Evolutionary conservation across 2,113 vertebrate genomes (phyloP), one percentile per base, ranked within the genome.

Genomic region (Scytalopus superciliaris): DNA sequence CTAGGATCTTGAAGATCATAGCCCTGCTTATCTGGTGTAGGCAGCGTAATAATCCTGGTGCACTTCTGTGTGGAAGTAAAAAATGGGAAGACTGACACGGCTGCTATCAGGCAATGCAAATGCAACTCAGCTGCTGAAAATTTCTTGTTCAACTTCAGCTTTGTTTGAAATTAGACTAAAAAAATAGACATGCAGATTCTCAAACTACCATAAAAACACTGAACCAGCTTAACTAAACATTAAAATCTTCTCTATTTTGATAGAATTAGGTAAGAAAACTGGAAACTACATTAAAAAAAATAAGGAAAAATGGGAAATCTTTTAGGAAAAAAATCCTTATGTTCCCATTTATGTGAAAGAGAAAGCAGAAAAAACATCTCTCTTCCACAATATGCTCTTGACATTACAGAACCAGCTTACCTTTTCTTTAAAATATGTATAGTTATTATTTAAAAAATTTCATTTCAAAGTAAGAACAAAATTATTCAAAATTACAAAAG

Each of bases 251-350:
- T n/a, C 2, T 44, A 7, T 74, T 81, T 73, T 53, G 11, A 11
- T 73, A n/a, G 73, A 92, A 86, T 62, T 31, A 14, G 14, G 10
- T 22, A 62, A 75, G 27, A 72, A 63, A 49, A 2, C 4, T 13
- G 3, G 3, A 69, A 69, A 49, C 53, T 60, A 37, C 50, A 10
- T 40, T 27, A 17, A 63, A 30, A 0, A 57, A 63, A 62, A 35
- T 15, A 2, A 4, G 2, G 2, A 5, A 22, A 45, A 66, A 12
- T 4, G 0, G 1, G 2, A 8, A 18, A 4, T 10, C 40, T 55
- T 75, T 33, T 17, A 15, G 7, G 1, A 1, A 52, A 56, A 63
- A 44, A 31, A 0, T 4, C 4, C 9, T 10, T 19, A 11, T 62
- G 2, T 42, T 84, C 49, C 22, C 17, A 87, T 74, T 84, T 56